These are phyloP conservation scores for Drosophila meridiana DNA, from an alignment of 2,888 invertebrate species.

Conservation along the genomic window DNA sequence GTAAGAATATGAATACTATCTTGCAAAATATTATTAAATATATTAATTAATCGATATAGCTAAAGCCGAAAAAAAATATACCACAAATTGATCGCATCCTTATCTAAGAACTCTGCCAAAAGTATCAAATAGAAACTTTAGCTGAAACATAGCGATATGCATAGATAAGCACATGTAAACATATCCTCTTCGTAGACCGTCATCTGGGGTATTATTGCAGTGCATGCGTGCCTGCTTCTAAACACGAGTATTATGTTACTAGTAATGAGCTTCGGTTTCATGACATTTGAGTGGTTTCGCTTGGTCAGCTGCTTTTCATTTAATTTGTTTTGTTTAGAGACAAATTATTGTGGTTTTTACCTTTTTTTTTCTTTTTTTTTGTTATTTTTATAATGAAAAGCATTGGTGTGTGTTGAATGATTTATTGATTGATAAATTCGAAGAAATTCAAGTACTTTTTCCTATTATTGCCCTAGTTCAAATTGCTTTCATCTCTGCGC, in stretches of 20 bases:
- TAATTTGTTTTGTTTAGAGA: slow-evolving; percentile 16
- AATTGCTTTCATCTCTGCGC: slow-evolving; percentile 19
- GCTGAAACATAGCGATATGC: not conserved
- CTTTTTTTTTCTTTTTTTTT: no score
- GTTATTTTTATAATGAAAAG: slow-evolving; percentile 19
- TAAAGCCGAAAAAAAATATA: no score
- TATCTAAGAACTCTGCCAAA: not conserved
- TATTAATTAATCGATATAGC: no score
- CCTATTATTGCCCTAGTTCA: not conserved
- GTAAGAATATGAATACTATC: no score
- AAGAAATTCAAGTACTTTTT: slow-evolving; percentile 5
- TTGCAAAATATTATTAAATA: no score
- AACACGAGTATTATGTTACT: slow-evolving; percentile 3
- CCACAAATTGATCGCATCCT: no score
- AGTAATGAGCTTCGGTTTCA: slow-evolving; percentile 26
- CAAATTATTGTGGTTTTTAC: slow-evolving; percentile 22
- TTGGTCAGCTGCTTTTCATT: slow-evolving; percentile 17
- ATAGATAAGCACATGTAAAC: not conserved
- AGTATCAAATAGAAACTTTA: not conserved
- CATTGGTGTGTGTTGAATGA: slow-evolving; percentile 42
- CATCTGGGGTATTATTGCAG: not conserved
- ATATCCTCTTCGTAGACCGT: not conserved
- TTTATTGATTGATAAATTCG: slow-evolving; percentile 36
- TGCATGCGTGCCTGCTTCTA: not conserved
- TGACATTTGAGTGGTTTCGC: slow-evolving; percentile 36